These are phyloP conservation scores for Nyctalus aviator DNA, from an alignment of 2,797 vertebrate genomes.

Conservation along the genomic window DNA sequence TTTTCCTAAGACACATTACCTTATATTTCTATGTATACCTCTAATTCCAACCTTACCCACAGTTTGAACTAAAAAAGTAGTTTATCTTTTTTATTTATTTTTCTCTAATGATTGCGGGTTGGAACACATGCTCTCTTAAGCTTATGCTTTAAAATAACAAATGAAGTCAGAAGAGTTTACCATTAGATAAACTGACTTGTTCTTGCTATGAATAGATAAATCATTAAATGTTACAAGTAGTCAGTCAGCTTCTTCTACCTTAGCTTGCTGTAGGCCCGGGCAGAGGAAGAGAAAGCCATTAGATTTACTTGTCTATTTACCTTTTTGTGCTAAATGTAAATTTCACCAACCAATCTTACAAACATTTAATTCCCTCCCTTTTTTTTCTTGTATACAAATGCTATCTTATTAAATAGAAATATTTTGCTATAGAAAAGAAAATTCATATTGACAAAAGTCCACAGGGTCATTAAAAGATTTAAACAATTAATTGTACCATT, in stretches of 20 bases:
- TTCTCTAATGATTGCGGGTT: background rate
- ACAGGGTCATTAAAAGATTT: background rate
- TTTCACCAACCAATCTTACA: background rate
- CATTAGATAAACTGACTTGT: background rate
- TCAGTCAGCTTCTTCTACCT: background rate
- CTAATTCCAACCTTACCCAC: background rate
- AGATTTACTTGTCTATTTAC: background rate
- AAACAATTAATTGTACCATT: background rate
- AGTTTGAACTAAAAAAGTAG: slow-evolving; percentile 27
- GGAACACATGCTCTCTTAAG: background rate
- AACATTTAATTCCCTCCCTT: background rate
- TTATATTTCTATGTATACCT: background rate
- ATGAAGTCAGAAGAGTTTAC: background rate
- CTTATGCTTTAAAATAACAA: slow-evolving; percentile 23
- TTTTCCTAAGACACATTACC: background rate
- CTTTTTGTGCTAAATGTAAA: background rate
- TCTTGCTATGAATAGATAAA: background rate
- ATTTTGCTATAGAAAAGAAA: background rate
- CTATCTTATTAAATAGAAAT: background rate
- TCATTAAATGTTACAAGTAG: slow-evolving; percentile 5
- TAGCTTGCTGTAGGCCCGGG: background rate
- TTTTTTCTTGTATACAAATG: background rate
- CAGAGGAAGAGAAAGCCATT: background rate
- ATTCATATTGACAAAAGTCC: background rate
- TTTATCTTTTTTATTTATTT: slow-evolving; percentile 31